A percentile compares a stretch with the other conserved stretches of the same genome.
Conservation (phyloP, 2,888 invertebrate genomes). For the Macaria liturata region DNA sequence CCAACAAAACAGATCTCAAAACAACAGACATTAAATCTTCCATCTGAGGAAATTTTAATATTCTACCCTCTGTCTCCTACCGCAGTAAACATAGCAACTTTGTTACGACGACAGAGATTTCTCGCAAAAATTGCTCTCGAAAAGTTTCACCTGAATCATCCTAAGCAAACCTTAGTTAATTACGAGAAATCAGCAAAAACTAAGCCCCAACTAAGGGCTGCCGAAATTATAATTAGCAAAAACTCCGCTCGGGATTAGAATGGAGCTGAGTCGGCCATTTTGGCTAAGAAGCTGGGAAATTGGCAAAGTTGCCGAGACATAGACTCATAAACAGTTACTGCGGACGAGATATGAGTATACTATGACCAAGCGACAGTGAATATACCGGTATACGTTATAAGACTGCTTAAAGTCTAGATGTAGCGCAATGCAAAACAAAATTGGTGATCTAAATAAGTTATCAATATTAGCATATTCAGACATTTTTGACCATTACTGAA, state of each 20-base stretch:
- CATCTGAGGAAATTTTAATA: no score
- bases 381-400: no score
- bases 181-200: conserved; percentile 38
- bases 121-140: conserved; percentile 6
- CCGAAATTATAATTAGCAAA: conserved; percentile 40
- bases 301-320: conserved; percentile 24
- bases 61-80: no score
- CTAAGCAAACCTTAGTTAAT: conserved; percentile 32
- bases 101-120: neutral
- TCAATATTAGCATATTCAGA: no score
- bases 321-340: conserved; percentile 4
- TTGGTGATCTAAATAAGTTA: no score
- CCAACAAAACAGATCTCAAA: no score
- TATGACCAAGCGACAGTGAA: no score
- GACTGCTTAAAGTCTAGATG: no score
- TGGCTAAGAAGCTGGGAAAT: conserved; percentile 36
- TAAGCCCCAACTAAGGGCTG: conserved; percentile 27
- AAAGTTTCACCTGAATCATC: conserved; percentile 23
- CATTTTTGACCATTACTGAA: no score
- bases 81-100: no score
- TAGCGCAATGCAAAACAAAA: no score
- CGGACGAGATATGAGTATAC: neutral
- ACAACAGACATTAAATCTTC: no score
- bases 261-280: conserved; percentile 36
- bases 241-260: conserved; percentile 35